Percentiles rank a stretch among this genome's conserved stretches.
Conservation (phyloP, 2,797 vertebrate genomes). For the Emydoidea blandingii region DNA sequence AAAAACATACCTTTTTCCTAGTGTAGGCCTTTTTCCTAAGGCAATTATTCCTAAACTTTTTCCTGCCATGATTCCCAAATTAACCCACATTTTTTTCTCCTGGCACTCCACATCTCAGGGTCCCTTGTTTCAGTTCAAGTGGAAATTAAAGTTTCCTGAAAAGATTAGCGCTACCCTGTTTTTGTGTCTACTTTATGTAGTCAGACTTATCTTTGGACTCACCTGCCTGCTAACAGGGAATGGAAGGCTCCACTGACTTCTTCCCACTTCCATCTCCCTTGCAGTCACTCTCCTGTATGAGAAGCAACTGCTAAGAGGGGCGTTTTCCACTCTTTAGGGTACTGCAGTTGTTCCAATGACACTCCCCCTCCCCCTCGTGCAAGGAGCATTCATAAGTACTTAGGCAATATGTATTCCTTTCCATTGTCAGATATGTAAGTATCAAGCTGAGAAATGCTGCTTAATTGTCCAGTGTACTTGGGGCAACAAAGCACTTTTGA, state of each 20-base stretch:
- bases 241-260: not conserved
- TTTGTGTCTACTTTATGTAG: not conserved
- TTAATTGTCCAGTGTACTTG: not conserved
- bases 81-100: not conserved
- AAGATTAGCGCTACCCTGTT: not conserved
- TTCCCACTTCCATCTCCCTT: not conserved
- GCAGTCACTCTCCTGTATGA: not conserved
- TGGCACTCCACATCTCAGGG: not conserved
- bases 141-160: not conserved
- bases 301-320: not conserved
- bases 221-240: not conserved
- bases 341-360: not conserved
- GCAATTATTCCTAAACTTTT: not conserved
- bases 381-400: not conserved
- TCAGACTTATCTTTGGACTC: not conserved
- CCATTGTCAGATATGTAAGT: not conserved
- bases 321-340: not conserved
- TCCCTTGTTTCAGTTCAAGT: not conserved
- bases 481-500: not conserved
- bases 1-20: not conserved
- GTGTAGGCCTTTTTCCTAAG: not conserved
- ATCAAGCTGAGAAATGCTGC: not conserved
- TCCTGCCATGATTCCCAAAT: not conserved
- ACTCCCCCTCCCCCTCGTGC: not conserved
- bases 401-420: not conserved